A percentile compares a stretch with the other conserved stretches of the same genome.
Conservation (phyloP, 2,888 invertebrate genomes). For the Phortica magna region DNA sequence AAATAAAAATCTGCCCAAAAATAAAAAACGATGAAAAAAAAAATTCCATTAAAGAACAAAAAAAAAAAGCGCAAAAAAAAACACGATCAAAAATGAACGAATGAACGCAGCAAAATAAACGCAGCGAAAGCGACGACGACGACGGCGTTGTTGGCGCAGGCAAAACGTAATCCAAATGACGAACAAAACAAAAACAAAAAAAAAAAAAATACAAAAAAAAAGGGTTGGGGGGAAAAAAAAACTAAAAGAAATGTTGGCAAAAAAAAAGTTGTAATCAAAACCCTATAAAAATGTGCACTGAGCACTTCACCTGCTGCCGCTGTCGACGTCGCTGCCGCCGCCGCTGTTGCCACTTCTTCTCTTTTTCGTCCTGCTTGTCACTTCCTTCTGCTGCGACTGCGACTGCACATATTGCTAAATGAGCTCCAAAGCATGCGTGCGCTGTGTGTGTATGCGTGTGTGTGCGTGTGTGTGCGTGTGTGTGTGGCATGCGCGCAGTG, state of each 20-base stretch:
- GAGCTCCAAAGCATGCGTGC: too few relatives aligned
- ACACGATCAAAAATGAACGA: slow-evolving; percentile 42
- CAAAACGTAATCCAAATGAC: slow-evolving; percentile 72
- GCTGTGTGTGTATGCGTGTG: too few relatives aligned
- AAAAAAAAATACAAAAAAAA: slow-evolving; percentile 23
- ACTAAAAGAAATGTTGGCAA: neutral
- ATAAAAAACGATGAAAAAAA: slow-evolving; percentile 46
- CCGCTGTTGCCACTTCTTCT: slow-evolving; percentile 11
- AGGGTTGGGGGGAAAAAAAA: neutral
- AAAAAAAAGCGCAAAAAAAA: slow-evolving; percentile 38
- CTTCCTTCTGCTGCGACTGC: slow-evolving; percentile 12
- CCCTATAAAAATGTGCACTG: slow-evolving; percentile 70
- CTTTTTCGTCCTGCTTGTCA: neutral
- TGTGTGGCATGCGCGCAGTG: neutral
- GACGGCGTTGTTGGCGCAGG: slow-evolving; percentile 43
- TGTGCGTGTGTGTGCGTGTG: too few relatives aligned
- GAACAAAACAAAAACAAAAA: slow-evolving; percentile 34
- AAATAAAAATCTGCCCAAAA: slow-evolving; percentile 72
- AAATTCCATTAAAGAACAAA: slow-evolving; percentile 45
- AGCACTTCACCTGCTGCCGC: slow-evolving; percentile 44
- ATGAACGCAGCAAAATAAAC: slow-evolving; percentile 38
- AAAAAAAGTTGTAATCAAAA: slow-evolving; percentile 63
- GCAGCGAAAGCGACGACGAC: slow-evolving; percentile 30
- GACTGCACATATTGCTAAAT: neutral
- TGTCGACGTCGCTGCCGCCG: slow-evolving; percentile 33